A percentile compares a stretch with the other conserved stretches of the same genome.
phyloP scores from a whole-genome alignment of 2,113 vertebrate genomes.

The Crocuta crocuta region DNA sequence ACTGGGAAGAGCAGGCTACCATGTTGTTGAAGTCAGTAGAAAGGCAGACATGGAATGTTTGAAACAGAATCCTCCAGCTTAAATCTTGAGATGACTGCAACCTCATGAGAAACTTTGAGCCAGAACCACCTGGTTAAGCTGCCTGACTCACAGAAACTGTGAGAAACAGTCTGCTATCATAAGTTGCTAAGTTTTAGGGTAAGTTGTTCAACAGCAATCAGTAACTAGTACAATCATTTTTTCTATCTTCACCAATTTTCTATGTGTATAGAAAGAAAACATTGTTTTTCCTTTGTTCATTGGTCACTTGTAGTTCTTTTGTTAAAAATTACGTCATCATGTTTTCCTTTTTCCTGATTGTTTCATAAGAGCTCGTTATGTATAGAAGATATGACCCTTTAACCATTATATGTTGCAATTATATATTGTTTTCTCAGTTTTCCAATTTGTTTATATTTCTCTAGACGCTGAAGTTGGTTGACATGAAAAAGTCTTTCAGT shows the following conservation, averaged over 20 bases:
- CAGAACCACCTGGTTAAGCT: neutral
- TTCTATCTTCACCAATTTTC: neutral
- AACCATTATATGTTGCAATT: neutral
- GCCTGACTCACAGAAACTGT: neutral
- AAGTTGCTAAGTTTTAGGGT: neutral
- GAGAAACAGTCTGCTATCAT: neutral
- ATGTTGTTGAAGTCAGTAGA: neutral
- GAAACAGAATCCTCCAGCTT: neutral
- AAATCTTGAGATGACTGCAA: neutral
- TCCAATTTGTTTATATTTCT: constrained; percentile 34
- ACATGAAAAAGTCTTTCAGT: neutral
- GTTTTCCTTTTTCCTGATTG: neutral
- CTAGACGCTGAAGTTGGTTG: neutral
- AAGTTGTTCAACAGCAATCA: neutral
- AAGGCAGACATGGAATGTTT: neutral
- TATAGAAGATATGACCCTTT: neutral
- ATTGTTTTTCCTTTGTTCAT: neutral
- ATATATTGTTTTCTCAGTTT: neutral
- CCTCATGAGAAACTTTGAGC: neutral
- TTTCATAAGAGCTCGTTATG: neutral
- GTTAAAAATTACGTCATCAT: neutral
- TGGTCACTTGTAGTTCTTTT: neutral
- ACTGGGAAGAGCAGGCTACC: neutral
- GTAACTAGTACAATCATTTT: neutral
- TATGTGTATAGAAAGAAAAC: neutral